Percentiles rank a stretch among this genome's conserved stretches.
Conservation (phyloP, 1,140 invertebrate species). For the Bombus haemorrhoidalis region DNA sequence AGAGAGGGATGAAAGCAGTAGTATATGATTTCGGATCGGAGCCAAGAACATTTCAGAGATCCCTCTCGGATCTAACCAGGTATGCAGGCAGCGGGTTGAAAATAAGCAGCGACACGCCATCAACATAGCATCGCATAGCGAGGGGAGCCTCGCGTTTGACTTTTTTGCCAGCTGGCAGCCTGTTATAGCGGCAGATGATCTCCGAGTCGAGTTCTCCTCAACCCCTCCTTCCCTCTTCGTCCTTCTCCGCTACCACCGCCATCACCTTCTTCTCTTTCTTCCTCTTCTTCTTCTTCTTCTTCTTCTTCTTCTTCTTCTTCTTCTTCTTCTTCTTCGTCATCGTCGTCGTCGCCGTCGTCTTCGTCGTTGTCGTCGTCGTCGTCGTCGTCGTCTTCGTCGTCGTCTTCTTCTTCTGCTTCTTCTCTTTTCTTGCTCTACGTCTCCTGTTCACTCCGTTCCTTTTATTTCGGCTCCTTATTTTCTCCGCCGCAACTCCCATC, state of each 20-base stretch:
- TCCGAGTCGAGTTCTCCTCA: slow-evolving; percentile 70
- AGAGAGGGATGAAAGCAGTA: slow-evolving; percentile 62
- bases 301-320: slow-evolving; percentile 21
- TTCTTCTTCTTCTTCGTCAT: slow-evolving; percentile 41
- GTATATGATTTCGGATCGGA: slow-evolving; percentile 79
- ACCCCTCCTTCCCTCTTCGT: slow-evolving; percentile 42
- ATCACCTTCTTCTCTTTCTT: slow-evolving; percentile 39
- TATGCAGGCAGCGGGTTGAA: slow-evolving; percentile 79
- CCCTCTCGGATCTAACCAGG: slow-evolving; percentile 78
- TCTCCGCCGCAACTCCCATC: slow-evolving; percentile 64
- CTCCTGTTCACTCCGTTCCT: slow-evolving; percentile 57
- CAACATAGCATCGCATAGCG: slow-evolving; percentile 80
- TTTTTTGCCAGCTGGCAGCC: slow-evolving; percentile 82
- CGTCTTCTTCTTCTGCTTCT: slow-evolving; percentile 29
- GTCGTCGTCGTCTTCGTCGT: slow-evolving; percentile 45
- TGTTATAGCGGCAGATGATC: slow-evolving; percentile 81
- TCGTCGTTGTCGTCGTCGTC: slow-evolving; percentile 50
- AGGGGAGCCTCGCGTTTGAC: slow-evolving; percentile 79
- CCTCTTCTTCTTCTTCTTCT: slow-evolving; percentile 45
- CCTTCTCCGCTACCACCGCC: slow-evolving; percentile 47
- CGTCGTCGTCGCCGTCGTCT: slow-evolving; percentile 39
- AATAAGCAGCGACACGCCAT: slow-evolving; percentile 82
- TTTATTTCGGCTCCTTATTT: slow-evolving; percentile 77
- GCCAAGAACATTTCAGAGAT: slow-evolving; percentile 77
- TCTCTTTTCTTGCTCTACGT: slow-evolving; percentile 18